These are phyloP conservation scores for Upupa epops DNA, from an alignment of 2,113 vertebrate genomes.

Conservation along the genomic window DNA sequence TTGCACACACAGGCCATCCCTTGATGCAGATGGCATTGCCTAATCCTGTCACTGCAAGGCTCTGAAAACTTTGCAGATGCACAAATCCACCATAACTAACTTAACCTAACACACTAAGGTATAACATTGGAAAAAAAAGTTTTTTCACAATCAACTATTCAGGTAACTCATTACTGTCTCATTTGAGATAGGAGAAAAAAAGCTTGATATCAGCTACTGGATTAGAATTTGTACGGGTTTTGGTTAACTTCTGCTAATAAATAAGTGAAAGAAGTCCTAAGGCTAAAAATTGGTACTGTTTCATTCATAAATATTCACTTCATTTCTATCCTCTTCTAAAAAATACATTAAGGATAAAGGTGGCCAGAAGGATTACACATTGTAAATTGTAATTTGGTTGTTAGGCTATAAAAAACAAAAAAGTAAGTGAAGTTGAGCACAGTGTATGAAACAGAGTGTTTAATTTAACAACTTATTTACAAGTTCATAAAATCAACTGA, in stretches of 20 bases:
- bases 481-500: slow-evolving; percentile 63
- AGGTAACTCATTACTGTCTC: background rate
- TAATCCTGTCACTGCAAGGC: background rate
- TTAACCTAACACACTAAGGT: slow-evolving; percentile 9
- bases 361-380: background rate
- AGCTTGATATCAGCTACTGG: background rate
- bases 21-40: background rate
- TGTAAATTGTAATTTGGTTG: slow-evolving; percentile 32
- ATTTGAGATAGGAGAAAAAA: slow-evolving; percentile 4
- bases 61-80: slow-evolving; percentile 28
- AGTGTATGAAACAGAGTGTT: slow-evolving; percentile 42
- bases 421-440: slow-evolving; percentile 21
- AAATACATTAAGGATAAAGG: slow-evolving; percentile 46
- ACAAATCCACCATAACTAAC: slow-evolving; percentile 5
- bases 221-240: background rate
- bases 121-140: slow-evolving; percentile 24
- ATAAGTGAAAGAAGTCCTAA: slow-evolving; percentile 52
- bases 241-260: slow-evolving; percentile 24
- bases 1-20: background rate
- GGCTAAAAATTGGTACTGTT: slow-evolving; percentile 51
- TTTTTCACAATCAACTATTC: slow-evolving; percentile 13
- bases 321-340: slow-evolving; percentile 17
- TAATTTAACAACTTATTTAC: slow-evolving; percentile 50
- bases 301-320: slow-evolving; percentile 48
- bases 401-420: slow-evolving; percentile 24